A percentile compares a stretch with the other conserved stretches of the same genome.
Evolutionary conservation across 1,140 invertebrate genomes (phyloP).

Genomic region (Drosophila nannoptera): DNA sequence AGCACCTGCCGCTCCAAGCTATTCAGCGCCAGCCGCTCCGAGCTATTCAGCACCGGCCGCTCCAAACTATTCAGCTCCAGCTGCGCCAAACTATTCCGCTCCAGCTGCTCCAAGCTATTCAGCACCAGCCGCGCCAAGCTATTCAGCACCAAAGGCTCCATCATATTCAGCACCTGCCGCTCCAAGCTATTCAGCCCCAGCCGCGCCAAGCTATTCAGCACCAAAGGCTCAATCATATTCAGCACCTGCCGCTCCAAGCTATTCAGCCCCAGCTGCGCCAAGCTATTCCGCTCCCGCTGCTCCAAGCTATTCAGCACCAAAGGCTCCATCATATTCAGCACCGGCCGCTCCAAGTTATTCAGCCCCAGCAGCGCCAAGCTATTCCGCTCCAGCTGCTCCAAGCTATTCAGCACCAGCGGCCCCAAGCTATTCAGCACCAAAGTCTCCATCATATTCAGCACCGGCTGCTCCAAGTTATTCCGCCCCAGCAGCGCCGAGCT

Average conservation of each 20-base stretch:
- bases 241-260: conserved; percentile 26
- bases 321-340: conserved; percentile 12
- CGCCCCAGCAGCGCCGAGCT: conserved; percentile 15
- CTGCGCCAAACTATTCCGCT: background rate
- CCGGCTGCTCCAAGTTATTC: conserved; percentile 22
- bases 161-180: background rate
- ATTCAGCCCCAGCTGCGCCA: conserved; percentile 36
- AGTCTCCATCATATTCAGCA: no score
- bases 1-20: background rate
- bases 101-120: background rate
- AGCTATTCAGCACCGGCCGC: background rate
- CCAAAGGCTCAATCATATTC: conserved; percentile 21
- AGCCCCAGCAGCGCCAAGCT: conserved; percentile 16
- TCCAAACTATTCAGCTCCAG: background rate
- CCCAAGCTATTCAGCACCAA: conserved; percentile 28
- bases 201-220: conserved; percentile 19
- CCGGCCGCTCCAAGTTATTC: conserved; percentile 20
- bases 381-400: conserved; percentile 25
- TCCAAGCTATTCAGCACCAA: conserved; percentile 25
- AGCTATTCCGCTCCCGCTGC: conserved; percentile 30
- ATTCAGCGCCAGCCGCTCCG: background rate
- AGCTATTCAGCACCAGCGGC: conserved; percentile 27
- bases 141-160: background rate
- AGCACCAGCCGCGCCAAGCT: background rate
- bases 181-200: background rate